Conservation (phyloP, 1,140 invertebrate genomes). For the Drosophila sturtevanti region DNA sequence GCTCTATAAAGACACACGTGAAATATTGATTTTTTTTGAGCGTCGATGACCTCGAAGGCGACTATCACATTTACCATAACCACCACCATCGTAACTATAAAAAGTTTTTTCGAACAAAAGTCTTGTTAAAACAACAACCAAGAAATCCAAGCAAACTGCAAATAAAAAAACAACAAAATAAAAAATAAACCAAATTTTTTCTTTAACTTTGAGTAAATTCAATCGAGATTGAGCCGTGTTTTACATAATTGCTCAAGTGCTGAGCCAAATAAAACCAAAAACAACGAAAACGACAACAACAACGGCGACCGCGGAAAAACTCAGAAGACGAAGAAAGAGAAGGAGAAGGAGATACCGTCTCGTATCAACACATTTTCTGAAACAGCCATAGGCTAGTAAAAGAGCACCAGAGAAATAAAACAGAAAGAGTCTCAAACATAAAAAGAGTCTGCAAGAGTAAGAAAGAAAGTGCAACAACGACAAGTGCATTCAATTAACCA, state of each 20-base stretch:
- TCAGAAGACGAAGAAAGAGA: slow-evolving; percentile 26
- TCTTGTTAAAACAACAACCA: slow-evolving; percentile 13
- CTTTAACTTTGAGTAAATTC: not conserved
- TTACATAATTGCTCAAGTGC: slow-evolving; percentile 73
- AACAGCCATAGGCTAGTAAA: slow-evolving; percentile 88
- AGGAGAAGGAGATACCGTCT: slow-evolving; percentile 87
- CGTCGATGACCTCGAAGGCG: slow-evolving; percentile 73
- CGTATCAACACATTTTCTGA: slow-evolving; percentile 93
- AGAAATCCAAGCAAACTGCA: slow-evolving; percentile 14
- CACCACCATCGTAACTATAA: not conserved
- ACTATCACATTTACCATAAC: slow-evolving; percentile 27
- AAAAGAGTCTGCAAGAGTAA: slow-evolving; percentile 26
- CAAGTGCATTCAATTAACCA: not conserved
- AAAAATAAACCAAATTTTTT: not conserved
- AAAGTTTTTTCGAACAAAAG: slow-evolving; percentile 18
- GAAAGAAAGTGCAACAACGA: slow-evolving; percentile 6
- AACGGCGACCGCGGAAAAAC: slow-evolving; percentile 64
- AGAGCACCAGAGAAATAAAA: not conserved
- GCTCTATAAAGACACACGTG: slow-evolving; percentile 36
- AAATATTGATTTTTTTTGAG: slow-evolving; percentile 70
- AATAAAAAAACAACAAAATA: slow-evolving; percentile 33
- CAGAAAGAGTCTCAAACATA: not conserved
- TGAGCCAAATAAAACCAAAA: slow-evolving; percentile 40
- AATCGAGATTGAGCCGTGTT: slow-evolving; percentile 49
- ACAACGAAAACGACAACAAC: slow-evolving; percentile 33